Evolutionary conservation across 2,888 invertebrate genomes (phyloP).

Genomic region (Sarcophaga variegata): DNA sequence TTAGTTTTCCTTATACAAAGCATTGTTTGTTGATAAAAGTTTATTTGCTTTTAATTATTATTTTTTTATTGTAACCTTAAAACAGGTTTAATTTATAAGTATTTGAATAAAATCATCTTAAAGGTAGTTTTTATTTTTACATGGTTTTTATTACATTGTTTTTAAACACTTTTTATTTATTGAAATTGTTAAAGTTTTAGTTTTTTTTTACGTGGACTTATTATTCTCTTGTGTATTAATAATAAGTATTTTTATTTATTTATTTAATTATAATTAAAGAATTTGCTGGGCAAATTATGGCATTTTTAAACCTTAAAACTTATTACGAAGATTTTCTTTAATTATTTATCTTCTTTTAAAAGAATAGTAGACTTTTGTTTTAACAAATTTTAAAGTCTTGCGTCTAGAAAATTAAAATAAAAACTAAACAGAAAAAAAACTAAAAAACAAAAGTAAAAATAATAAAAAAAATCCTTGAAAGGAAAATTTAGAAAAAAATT

Average conservation of each 20-base stretch:
- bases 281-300: conserved; percentile 72
- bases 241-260: conserved; percentile 41
- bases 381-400: conserved; percentile 44
- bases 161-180: conserved; percentile 30
- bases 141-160: conserved; percentile 13
- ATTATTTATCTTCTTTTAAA: conserved; percentile 62
- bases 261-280: conserved; percentile 60
- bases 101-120: conserved; percentile 30
- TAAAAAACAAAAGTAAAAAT: neutral
- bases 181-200: neutral
- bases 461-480: neutral
- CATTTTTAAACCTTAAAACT: conserved; percentile 59
- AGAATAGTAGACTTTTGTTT: conserved; percentile 69
- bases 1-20: neutral
- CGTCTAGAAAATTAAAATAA: conserved; percentile 27
- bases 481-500: too few relatives aligned
- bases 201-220: conserved; percentile 3
- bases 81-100: conserved; percentile 70
- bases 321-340: conserved; percentile 59
- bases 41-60: neutral
- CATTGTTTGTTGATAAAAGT: neutral
- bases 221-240: conserved; percentile 41
- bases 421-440: conserved; percentile 16
- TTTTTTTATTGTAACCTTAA: conserved; percentile 71
- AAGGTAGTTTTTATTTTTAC: neutral